Conservation (phyloP, 2,888 invertebrate species). For the Lycia hirtaria region DNA sequence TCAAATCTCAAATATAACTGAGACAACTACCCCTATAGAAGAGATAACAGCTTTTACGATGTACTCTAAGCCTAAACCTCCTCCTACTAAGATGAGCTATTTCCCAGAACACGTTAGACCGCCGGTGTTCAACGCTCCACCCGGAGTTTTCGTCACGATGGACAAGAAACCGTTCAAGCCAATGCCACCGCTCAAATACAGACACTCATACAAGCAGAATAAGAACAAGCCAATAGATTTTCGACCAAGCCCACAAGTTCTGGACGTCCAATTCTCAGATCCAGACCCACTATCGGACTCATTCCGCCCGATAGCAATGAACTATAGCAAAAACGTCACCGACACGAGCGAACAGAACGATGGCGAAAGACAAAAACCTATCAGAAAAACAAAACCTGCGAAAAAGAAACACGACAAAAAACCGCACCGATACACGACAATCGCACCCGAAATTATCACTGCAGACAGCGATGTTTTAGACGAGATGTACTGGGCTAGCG, state of each 20-base stretch:
- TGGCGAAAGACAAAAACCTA: slow-evolving; percentile 54
- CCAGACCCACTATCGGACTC: slow-evolving; percentile 65
- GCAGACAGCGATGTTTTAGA: slow-evolving; percentile 51
- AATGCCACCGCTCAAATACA: slow-evolving; percentile 75
- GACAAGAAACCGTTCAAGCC: slow-evolving; percentile 81
- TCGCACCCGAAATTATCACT: slow-evolving; percentile 72
- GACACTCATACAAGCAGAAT: slow-evolving; percentile 55
- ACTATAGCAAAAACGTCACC: slow-evolving; percentile 50
- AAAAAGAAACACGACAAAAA: slow-evolving; percentile 66
- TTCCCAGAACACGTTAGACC: slow-evolving; percentile 71
- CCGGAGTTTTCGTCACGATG: slow-evolving; percentile 78
- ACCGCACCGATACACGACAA: slow-evolving; percentile 59
- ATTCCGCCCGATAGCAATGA: slow-evolving; percentile 72
- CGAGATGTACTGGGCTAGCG: slow-evolving; percentile 69
- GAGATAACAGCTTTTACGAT: slow-evolving; percentile 52
- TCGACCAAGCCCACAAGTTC: slow-evolving; percentile 76
- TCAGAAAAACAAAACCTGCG: slow-evolving; percentile 60
- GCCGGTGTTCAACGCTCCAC: slow-evolving; percentile 77
- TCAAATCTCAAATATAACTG: slow-evolving; percentile 50
- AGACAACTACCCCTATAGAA: slow-evolving; percentile 58
- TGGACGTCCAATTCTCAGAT: slow-evolving; percentile 65
- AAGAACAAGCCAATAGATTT: slow-evolving; percentile 67
- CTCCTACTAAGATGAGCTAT: slow-evolving; percentile 63
- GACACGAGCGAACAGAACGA: slow-evolving; percentile 44
- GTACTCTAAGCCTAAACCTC: slow-evolving; percentile 56